Conservation (phyloP, 2,797 vertebrate genomes). For the Oophaga sylvatica region DNA sequence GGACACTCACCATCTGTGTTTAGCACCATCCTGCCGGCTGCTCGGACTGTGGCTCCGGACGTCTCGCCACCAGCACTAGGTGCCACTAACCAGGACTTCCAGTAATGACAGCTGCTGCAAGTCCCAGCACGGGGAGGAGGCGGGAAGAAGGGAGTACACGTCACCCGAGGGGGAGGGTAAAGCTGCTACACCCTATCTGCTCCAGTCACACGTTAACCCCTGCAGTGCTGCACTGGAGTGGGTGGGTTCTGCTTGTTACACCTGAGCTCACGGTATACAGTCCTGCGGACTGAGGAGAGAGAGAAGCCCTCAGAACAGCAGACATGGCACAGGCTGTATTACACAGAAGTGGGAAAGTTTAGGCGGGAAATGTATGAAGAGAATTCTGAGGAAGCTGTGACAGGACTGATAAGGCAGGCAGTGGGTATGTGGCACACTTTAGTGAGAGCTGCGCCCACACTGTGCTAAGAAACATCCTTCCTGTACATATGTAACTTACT, state of each 20-base stretch:
- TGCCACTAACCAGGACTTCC: conserved; percentile 17
- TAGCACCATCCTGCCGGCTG: conserved; percentile 28
- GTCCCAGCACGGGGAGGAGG: conserved; percentile 2
- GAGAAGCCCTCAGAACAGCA: not conserved
- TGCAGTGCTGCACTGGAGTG: not conserved
- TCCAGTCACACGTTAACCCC: conserved; percentile 33
- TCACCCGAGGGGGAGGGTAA: conserved; percentile 19
- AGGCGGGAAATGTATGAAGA: not conserved
- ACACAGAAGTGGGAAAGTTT: not conserved
- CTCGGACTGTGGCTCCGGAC: not conserved
- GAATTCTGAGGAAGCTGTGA: not conserved
- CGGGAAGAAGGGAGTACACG: conserved; percentile 8
- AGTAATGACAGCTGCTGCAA: conserved; percentile 37
- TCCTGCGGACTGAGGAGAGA: not conserved
- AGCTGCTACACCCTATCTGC: conserved; percentile 46
- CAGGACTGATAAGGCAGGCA: not conserved
- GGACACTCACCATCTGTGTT: conserved; percentile 42
- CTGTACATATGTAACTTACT: not conserved
- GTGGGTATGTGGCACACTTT: not conserved
- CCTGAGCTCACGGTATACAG: not conserved
- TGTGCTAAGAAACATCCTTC: conserved; percentile 44
- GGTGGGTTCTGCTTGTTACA: not conserved
- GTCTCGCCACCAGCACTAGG: not conserved
- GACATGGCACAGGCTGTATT: not conserved
- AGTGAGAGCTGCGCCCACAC: conserved; percentile 31